Conservation (phyloP, 1,140 invertebrate species). For the Adoxophyes honmai region DNA sequence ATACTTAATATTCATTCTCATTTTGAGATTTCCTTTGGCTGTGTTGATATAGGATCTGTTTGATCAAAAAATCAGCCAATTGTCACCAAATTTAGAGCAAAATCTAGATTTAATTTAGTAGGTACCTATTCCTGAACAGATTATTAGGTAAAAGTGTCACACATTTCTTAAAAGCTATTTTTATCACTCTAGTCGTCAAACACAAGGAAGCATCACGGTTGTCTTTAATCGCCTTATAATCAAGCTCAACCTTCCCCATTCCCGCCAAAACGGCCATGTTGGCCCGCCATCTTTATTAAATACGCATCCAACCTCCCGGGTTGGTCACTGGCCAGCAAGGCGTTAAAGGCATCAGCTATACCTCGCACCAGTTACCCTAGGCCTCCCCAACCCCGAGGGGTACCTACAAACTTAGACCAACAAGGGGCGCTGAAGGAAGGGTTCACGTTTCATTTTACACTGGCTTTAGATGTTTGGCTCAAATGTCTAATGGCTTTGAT, state of each 20-base stretch:
- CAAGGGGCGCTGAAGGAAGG: constrained; percentile 28
- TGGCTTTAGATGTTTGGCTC: constrained; percentile 67
- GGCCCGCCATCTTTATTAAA: constrained; percentile 73
- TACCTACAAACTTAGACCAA: constrained; percentile 27
- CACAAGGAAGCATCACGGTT: no score
- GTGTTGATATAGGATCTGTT: no score
- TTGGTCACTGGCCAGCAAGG: constrained; percentile 74
- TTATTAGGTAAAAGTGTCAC: no score
- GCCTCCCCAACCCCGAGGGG: constrained; percentile 33
- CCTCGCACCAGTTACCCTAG: constrained; percentile 51
- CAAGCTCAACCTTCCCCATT: constrained; percentile 34
- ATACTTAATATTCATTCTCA: no score
- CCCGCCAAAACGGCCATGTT: constrained; percentile 64
- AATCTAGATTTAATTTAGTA: no score
- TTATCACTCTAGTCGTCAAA: no score
- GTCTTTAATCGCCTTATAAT: neutral
- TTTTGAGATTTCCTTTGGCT: no score
- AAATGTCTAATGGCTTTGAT: constrained; percentile 76
- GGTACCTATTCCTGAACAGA: no score
- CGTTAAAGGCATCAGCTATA: constrained; percentile 75
- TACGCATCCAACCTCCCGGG: constrained; percentile 70
- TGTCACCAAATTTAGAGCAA: no score
- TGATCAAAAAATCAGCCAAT: no score
- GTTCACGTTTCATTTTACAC: constrained; percentile 43
- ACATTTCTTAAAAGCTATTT: no score